phyloP scores from a whole-genome alignment of 1,140 invertebrate species.

The Drosophila ficusphila region DNA sequence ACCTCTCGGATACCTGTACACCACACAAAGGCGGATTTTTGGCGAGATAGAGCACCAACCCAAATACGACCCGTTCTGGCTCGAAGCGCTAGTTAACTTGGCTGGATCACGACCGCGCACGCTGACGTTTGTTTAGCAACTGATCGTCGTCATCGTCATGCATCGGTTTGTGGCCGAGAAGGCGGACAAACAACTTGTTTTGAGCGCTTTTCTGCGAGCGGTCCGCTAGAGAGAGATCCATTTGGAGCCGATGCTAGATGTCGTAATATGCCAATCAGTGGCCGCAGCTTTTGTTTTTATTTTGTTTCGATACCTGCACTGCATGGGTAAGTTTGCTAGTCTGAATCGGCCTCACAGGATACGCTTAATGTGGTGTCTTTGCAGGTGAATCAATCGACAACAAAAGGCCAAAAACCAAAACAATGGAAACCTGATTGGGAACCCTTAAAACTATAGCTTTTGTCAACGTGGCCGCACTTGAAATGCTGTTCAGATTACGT shows the following conservation, averaged over 20 bases:
- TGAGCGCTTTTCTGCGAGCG: conserved; percentile 30
- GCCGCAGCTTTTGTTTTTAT: conserved; percentile 34
- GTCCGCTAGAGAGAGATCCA: conserved; percentile 21
- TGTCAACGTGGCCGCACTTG: not conserved
- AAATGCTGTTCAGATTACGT: not conserved
- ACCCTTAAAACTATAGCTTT: conserved; percentile 24
- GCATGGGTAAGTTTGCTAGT: not conserved
- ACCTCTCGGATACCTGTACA: conserved; percentile 24
- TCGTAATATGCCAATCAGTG: conserved; percentile 35
- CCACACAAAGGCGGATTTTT: conserved; percentile 26
- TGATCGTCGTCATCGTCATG: conserved; percentile 47
- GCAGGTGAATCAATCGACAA: conserved; percentile 10
- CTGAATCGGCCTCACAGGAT: conserved; percentile 1
- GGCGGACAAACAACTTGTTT: conserved; percentile 38
- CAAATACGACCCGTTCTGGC: conserved; percentile 6
- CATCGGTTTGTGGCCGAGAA: conserved; percentile 19
- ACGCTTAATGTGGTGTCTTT: not conserved
- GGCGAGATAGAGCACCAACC: conserved; percentile 17
- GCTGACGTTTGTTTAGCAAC: conserved; percentile 72
- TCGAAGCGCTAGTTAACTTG: conserved; percentile 17
- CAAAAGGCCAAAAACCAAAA: not conserved
- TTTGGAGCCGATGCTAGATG: conserved; percentile 19
- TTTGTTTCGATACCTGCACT: not conserved
- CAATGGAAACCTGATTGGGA: conserved; percentile 21
- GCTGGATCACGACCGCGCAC: conserved; percentile 54